Evolutionary conservation across 2,113 vertebrate genomes (phyloP).

Genomic region (Mastomys coucha): DNA sequence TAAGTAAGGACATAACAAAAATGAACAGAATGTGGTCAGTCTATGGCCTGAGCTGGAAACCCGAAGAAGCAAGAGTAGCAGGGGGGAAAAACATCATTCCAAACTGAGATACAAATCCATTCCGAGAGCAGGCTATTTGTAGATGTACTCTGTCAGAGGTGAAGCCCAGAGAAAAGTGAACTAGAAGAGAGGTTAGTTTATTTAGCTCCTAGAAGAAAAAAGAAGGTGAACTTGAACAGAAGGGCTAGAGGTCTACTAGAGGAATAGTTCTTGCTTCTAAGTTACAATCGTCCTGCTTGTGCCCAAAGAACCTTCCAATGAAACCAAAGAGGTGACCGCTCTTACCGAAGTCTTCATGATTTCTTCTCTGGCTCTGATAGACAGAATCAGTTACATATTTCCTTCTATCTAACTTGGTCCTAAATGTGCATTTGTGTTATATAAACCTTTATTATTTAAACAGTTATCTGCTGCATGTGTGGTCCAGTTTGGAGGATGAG

Average conservation of each 20-base stretch:
- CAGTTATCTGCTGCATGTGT: neutral
- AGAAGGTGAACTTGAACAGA: neutral
- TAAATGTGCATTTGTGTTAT: neutral
- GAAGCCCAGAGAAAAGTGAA: neutral
- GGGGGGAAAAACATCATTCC: neutral
- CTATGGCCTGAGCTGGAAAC: neutral
- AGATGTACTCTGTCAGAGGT: neutral
- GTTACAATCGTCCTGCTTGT: neutral
- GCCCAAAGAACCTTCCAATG: neutral
- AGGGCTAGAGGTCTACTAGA: neutral
- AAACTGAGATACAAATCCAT: neutral
- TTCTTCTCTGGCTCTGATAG: neutral
- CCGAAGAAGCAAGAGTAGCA: neutral
- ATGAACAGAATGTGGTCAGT: neutral
- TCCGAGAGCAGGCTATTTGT: neutral
- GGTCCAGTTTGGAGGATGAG: neutral
- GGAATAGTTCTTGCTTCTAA: neutral
- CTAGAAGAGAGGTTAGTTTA: neutral
- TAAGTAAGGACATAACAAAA: neutral
- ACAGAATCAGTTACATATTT: neutral
- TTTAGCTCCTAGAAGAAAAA: neutral
- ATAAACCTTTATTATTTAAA: conserved; percentile 5
- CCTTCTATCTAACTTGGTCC: neutral
- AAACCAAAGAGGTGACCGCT: neutral
- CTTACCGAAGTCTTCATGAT: neutral